Evolutionary conservation across 2,888 invertebrate species (phyloP), one percentile per base, ranked within the genome.

Genomic region (Cheilosia urbana): DNA sequence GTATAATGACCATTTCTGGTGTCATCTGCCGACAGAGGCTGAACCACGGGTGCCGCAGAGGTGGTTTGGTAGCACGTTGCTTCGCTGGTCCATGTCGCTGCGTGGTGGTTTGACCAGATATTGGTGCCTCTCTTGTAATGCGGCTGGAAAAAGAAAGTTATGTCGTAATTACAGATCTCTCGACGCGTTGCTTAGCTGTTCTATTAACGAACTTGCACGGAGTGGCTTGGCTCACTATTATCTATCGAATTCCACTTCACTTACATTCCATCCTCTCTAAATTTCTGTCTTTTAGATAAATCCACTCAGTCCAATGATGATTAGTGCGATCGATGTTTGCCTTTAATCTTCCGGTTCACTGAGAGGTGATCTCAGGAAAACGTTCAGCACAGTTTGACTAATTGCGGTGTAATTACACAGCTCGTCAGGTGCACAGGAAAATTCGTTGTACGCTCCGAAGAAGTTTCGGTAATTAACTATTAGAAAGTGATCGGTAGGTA

Each of bases 1-100:
- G 83, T 57, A 73, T 83, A 73, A 83, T 83, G 83, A 73, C 78
- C 82, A 83, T 83, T 83, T 78, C 83, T 83, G 83, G 83, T 83
- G 78, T 73, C 78, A 73, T 78, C 78, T 77, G 51, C 58, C 40
- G 72, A 19, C 66, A 7, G 40, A 51, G 40, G 45, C 73, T 2
- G 40, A 40, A 27, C 37, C 51, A 19, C 65, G 45, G 76, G 30
- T 37, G 55, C 55, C 42, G 65, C 47, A 17, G 45, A 21, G 27
- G 37, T 40, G 45, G 60, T 66, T 68, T 37, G 49, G 49, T 71
- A 13, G 71, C 71, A 51, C 49, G 60, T 71, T 71, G 19, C 34
- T 69, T 45, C 34, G 21, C 19, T 57, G 71, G 47, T 21, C 37
- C 45, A 69, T 57, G 15, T 34, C 57, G 17, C 30, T 42, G 34